Conservation (phyloP, 2,888 invertebrate genomes). For the Cerceris rybyensis region DNA sequence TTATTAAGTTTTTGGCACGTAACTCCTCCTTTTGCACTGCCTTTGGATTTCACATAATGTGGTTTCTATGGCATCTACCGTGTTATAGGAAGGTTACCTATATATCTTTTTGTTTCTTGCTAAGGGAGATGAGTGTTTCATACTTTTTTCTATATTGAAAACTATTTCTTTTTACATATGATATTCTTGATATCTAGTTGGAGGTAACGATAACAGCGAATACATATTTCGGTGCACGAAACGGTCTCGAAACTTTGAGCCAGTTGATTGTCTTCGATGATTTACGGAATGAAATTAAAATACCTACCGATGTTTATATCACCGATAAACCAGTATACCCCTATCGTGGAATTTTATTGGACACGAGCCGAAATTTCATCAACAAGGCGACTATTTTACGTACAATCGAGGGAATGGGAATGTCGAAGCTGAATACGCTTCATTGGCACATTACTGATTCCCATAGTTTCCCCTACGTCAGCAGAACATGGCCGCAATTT, state of each 20-base stretch:
- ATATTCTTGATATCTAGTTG: conserved; percentile 67
- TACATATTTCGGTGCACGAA: conserved; percentile 87
- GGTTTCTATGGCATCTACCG: no score
- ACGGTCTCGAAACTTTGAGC: conserved; percentile 87
- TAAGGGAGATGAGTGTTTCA: not conserved
- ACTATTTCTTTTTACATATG: not conserved
- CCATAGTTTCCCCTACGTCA: conserved; percentile 95
- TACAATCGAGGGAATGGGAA: conserved; percentile 94
- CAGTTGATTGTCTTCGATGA: conserved; percentile 88
- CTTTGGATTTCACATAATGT: no score
- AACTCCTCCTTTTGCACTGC: no score
- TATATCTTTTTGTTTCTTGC: no score
- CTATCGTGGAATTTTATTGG: conserved; percentile 94
- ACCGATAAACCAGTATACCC: conserved; percentile 92
- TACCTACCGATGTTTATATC: conserved; percentile 86
- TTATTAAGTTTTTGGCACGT: no score
- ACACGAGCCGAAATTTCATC: conserved; percentile 95
- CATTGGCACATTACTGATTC: conserved; percentile 98
- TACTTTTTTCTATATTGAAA: not conserved
- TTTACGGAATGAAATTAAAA: conserved; percentile 84
- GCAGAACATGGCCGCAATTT: conserved; percentile 88
- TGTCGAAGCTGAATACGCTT: conserved; percentile 95
- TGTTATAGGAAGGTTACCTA: no score
- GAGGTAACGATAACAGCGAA: conserved; percentile 84
- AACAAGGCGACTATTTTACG: conserved; percentile 88